Evolutionary conservation across 2,888 invertebrate genomes (phyloP), one percentile per base, ranked within the genome.

Genomic region (Pyrrhosoma nymphula): DNA sequence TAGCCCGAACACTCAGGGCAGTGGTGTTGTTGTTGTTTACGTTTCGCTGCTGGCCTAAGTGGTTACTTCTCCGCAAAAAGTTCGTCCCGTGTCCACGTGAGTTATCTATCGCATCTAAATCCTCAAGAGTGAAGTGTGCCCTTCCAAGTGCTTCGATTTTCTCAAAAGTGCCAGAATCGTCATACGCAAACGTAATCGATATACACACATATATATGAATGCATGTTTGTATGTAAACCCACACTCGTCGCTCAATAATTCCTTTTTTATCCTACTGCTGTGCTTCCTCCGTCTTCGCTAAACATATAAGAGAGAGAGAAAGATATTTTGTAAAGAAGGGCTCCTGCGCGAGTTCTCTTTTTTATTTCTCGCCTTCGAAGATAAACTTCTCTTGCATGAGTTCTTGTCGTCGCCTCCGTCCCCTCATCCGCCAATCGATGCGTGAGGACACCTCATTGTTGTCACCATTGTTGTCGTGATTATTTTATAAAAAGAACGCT

Each of bases 261-360:
- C 14, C 82, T 18, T 14, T 82, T 82, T 82, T 30, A 82, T 35
- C 16, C 35, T 35, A 82, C 82, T 35, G 18, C 16, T 82, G 82
- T 82, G 82, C 82, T 82, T 82, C 82, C 82, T 82, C 30, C 35
- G 35, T 82, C 82, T 82, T 82, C 35, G 82, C 82, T 14, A 35
- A 35, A 82, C 75, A 82, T 14, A 69, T 26, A 35, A 35, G 14
- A 16, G 35, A 35, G 75, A 82, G 10, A 82, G 69, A 69, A 30
- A 82, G 35, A 35, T 82, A 82, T 82, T 82, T 82, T 82, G 30
- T 82, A 82, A n/a, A 69, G 69, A 69, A 69, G n/a, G 69, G 69
- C 69, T 26, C 69, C n/a, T 26, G 69, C 26, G 69, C 23, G 82
- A 26, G 82, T 82, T 35, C 35, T n/a, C n/a, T 35, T 82, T 35